Conservation (phyloP, 2,797 vertebrate genomes). For the Lophotriccus pileatus region DNA sequence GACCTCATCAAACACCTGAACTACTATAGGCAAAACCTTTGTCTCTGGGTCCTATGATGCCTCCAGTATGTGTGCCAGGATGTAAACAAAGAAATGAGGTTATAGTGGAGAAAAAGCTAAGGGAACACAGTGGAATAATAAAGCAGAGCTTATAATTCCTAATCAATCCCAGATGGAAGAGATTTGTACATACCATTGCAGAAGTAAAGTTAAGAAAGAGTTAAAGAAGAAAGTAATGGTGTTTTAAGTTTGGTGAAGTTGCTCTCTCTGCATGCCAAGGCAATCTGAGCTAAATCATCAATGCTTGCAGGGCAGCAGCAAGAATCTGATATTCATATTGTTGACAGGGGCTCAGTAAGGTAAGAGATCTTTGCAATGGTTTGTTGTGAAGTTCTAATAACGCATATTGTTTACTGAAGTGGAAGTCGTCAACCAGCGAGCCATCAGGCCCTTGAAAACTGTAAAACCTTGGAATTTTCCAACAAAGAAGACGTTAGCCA, state of each 20-base stretch:
- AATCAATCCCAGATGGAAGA: conserved; percentile 15
- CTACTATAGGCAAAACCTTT: background rate
- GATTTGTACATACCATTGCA: conserved; percentile 9
- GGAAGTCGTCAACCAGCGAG: background rate
- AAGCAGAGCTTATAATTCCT: background rate
- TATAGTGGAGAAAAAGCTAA: background rate
- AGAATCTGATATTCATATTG: background rate
- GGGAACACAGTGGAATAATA: background rate
- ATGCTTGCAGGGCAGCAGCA: background rate
- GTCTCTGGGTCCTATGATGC: background rate
- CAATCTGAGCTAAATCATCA: background rate
- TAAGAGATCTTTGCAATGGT: background rate
- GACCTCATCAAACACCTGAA: background rate
- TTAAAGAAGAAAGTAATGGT: background rate
- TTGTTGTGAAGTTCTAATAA: background rate
- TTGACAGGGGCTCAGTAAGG: background rate
- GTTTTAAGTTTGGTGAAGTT: background rate
- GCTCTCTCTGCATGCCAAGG: background rate
- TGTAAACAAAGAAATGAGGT: background rate
- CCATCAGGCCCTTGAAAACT: background rate
- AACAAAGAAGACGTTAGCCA: background rate
- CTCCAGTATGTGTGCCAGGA: background rate
- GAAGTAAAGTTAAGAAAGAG: background rate
- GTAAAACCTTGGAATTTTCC: background rate
- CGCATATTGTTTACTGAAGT: background rate